Base-by-base conservation (phyloP, 2,888 invertebrate genomes). In the Idaea biselata region DNA sequence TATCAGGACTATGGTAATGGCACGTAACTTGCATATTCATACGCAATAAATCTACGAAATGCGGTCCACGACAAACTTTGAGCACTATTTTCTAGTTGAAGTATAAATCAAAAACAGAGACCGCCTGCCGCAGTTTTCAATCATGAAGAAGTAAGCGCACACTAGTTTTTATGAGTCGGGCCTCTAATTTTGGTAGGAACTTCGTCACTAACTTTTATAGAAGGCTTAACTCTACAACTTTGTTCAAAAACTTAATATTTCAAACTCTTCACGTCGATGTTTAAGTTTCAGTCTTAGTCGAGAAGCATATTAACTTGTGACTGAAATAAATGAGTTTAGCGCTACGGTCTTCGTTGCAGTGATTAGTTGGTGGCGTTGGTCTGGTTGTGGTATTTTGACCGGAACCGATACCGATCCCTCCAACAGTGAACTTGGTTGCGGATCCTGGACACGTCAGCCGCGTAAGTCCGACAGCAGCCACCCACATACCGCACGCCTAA, bases 391-490 rank as follows among this genome's bases (percentile, higher is more conserved):
- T 78, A 81, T 58, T 80, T 84, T 18, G 80, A 75, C 57, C 83
- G 80, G 80, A 91, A 91, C 55, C 88, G 84, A 75, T 80, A 81
- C 65, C 87, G 88, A 72, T 91, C 91, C 8, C 87, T 81, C 93
- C 93, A 93, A 74, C 89, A 87, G 70, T 84, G 83, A 63, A 96
- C 94, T 69, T 94, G 94, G 73, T 94, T 94, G 62, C 94, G 93
- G 73, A 97, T 97, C 70, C 95, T 94, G 11, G 93, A 93, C 53
- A 98, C 95, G 81, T 98, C 97, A 0, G 95, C 93, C 0, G 97
- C 96, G 75, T 95, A 95, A 0, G 97, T 96, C 71, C 97, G 94
- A 84, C 99, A 99, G 77, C 99, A 99, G 0, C 99, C 99, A 18
- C 99, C 98, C 58, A 99, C 94, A 83, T 96, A 97, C 61, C 94